These are phyloP conservation scores for Luperina testacea DNA, from an alignment of 2,888 invertebrate species.

Conservation along the genomic window DNA sequence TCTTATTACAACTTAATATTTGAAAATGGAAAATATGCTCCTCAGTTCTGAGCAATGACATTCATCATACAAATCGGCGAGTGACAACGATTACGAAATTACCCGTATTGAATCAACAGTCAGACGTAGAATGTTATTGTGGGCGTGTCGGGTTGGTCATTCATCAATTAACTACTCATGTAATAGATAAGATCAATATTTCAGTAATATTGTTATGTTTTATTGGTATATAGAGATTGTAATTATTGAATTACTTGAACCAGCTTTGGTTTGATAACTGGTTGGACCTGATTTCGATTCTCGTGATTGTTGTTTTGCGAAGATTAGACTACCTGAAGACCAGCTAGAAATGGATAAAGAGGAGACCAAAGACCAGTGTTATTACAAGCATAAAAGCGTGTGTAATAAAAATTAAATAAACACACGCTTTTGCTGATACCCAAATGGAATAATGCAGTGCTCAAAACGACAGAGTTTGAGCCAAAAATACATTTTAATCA, in stretches of 20 bases:
- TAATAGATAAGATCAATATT: constrained; percentile 51
- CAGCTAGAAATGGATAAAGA: not conserved
- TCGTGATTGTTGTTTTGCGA: not conserved
- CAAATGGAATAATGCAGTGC: not conserved
- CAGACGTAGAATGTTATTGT: constrained; percentile 41
- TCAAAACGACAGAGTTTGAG: not conserved
- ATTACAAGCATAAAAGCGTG: no score
- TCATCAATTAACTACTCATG: constrained; percentile 60
- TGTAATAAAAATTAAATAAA: not conserved
- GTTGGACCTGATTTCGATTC: constrained; percentile 6
- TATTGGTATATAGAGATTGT: constrained; percentile 38
- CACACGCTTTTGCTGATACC: not conserved
- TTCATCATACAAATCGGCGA: constrained; percentile 14
- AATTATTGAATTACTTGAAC: constrained; percentile 34
- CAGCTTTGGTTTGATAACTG: constrained; percentile 3
- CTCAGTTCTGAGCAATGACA: not conserved
- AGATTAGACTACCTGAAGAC: not conserved
- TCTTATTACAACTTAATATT: not conserved
- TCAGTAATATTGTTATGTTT: constrained; percentile 45
- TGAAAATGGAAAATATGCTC: not conserved
- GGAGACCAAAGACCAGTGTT: no score
- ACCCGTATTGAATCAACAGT: constrained; percentile 31
- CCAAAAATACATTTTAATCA: constrained; percentile 31
- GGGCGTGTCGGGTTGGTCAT: constrained; percentile 56
- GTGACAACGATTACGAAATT: constrained; percentile 48